A percentile compares a stretch with the other conserved stretches of the same genome.
Evolutionary conservation across 2,113 vertebrate species (phyloP).

Genomic region (Hemibagrus wyckioides): DNA sequence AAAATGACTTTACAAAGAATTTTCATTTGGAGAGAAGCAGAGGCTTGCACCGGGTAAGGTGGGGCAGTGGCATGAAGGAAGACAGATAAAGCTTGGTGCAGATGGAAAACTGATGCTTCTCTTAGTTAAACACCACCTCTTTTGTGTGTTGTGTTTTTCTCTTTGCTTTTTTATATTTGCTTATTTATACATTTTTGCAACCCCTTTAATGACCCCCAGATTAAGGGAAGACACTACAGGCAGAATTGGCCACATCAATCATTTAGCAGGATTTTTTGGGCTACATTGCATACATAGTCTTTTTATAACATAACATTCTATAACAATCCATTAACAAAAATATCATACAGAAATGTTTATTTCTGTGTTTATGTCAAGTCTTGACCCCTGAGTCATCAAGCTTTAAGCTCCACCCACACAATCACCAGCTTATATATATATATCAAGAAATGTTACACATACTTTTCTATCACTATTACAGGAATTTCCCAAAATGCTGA

Average conservation of each 20-base stretch:
- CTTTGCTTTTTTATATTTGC: conserved; percentile 10
- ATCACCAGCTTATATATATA: not conserved
- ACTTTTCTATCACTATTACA: not conserved
- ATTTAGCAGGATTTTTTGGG: not conserved
- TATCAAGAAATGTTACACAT: not conserved
- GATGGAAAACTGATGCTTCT: conserved; percentile 25
- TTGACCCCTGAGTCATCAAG: not conserved
- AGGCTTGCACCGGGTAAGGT: conserved; percentile 59
- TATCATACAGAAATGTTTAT: not conserved
- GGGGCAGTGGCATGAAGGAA: not conserved
- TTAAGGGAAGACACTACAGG: not conserved
- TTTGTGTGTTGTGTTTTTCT: not conserved
- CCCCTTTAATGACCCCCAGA: not conserved
- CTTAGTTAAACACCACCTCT: conserved; percentile 3
- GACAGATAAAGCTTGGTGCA: conserved; percentile 12
- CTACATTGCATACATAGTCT: not conserved
- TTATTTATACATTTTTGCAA: not conserved
- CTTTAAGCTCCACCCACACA: not conserved
- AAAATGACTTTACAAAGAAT: conserved; percentile 83
- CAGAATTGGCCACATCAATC: not conserved
- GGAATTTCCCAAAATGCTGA: not conserved
- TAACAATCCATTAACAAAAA: not conserved
- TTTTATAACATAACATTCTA: not conserved
- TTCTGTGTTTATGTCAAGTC: not conserved
- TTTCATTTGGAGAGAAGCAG: conserved; percentile 69